Conservation (phyloP, 1,140 invertebrate genomes). For the Venustaconcha ellipsiformis region DNA sequence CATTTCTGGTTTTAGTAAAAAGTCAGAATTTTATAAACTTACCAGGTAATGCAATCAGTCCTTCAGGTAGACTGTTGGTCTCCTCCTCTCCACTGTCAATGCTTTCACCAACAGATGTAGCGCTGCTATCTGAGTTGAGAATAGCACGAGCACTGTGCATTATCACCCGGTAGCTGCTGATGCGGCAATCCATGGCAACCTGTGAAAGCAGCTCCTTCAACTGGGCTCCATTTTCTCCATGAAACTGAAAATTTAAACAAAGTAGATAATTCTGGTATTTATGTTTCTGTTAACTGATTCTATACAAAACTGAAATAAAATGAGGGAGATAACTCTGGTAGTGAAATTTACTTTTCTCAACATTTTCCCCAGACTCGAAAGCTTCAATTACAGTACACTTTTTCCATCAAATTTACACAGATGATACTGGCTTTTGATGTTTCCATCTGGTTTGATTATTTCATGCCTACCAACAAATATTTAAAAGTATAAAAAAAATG, state of each 20-base stretch:
- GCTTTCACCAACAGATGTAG: conserved; percentile 5
- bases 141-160: conserved; percentile 77
- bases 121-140: conserved; percentile 72
- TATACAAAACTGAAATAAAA: no score
- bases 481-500: no score
- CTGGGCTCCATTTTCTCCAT: conserved; percentile 49
- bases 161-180: conserved; percentile 71
- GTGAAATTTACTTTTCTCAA: no score
- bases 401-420: no score
- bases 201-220: conserved; percentile 49
- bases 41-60: conserved; percentile 70
- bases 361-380: no score
- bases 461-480: no score
- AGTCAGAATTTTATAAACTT: conserved; percentile 73
- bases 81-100: conserved; percentile 69
- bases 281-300: no score
- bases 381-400: no score
- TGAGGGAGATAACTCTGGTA: no score
- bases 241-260: conserved; percentile 42
- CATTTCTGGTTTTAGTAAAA: conserved; percentile 62
- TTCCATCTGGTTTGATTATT: no score
- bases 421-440: no score
- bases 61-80: conserved; percentile 46
- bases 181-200: conserved; percentile 65
- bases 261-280: no score